phyloP scores from a whole-genome alignment of 2,113 vertebrate genomes.

The Lycaon pictus region DNA sequence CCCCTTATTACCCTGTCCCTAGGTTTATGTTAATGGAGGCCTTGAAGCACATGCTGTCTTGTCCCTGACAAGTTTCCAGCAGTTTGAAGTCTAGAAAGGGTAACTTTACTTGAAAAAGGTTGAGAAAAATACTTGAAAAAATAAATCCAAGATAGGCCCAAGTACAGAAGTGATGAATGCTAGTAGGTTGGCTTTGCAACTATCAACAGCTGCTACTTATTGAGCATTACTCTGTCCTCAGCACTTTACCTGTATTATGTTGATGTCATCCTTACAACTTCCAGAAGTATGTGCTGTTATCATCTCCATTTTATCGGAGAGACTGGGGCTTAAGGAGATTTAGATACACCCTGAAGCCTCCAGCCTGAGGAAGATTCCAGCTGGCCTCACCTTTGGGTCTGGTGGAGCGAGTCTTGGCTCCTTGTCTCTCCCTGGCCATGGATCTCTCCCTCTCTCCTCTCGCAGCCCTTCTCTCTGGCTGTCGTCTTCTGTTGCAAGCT shows the following conservation, averaged over 20 bases:
- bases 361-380: background rate
- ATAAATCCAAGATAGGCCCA: background rate
- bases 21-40: background rate
- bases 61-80: background rate
- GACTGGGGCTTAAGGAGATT: background rate
- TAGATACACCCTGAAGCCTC: background rate
- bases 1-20: background rate
- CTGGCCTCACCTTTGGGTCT: background rate
- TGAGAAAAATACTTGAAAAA: background rate
- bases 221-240: background rate
- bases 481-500: background rate
- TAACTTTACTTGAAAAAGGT: background rate
- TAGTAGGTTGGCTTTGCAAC: background rate
- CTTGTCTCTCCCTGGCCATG: background rate
- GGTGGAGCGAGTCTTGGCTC: background rate
- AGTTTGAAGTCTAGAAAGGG: constrained; percentile 49
- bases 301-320: background rate
- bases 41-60: background rate
- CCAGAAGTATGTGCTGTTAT: background rate
- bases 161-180: background rate
- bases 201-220: background rate
- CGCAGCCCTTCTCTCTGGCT: background rate
- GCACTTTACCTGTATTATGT: background rate
- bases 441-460: background rate
- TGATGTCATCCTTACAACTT: background rate